phyloP scores from a whole-genome alignment of 30 jellyfish, hydroid and myxozoan genomes.

The Hydractinia echinata region DNA sequence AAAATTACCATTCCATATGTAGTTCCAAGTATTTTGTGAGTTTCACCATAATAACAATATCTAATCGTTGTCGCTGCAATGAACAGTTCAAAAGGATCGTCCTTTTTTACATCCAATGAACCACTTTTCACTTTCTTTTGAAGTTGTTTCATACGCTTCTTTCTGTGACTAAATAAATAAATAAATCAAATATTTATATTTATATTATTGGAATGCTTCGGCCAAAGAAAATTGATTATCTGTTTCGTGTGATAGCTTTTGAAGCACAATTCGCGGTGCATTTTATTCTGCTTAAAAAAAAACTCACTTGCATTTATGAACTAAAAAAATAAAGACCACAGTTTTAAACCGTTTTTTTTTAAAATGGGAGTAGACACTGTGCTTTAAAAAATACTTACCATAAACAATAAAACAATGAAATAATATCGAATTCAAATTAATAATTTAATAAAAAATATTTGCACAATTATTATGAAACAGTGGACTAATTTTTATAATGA shows the following conservation, averaged over 20 bases:
- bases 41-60: conserved; percentile 81
- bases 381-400: not conserved
- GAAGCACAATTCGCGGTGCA: not conserved
- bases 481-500: too few species aligned
- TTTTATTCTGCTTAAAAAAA: not conserved
- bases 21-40: conserved; percentile 92
- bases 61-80: conserved; percentile 88
- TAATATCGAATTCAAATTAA: too few species aligned
- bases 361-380: too few species aligned
- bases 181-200: not conserved
- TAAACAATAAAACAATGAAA: too few species aligned
- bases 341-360: too few species aligned
- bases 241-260: too few species aligned
- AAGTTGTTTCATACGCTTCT: conserved; percentile 88
- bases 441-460: too few species aligned
- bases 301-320: not conserved
- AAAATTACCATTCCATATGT: conserved; percentile 96
- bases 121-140: conserved; percentile 92
- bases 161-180: conserved; percentile 63
- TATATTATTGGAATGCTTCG: not conserved
- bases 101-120: conserved; percentile 72
- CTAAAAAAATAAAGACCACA: not conserved
- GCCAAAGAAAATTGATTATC: too few species aligned
- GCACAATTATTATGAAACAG: too few species aligned
- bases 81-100: conserved; percentile 91